A percentile compares a stretch with the other conserved stretches of the same genome.
These are phyloP conservation scores for Xyliphius kryptos DNA, from an alignment of 2,113 vertebrate genomes.

Conservation along the genomic window DNA sequence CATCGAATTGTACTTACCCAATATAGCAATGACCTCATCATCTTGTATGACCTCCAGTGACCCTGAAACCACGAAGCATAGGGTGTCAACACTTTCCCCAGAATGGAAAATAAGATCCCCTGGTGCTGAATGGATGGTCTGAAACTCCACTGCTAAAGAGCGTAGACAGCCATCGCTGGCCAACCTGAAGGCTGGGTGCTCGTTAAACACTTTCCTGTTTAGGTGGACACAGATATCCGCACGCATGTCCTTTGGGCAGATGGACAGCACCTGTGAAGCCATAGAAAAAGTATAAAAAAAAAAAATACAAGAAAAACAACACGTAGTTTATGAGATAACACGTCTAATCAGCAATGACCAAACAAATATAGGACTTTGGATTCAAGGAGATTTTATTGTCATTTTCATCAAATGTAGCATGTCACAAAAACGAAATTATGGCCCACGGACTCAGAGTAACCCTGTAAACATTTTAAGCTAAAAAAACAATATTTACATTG, in stretches of 20 bases:
- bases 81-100: constrained; percentile 89
- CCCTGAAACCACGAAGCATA: constrained; percentile 94
- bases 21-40: constrained; percentile 95
- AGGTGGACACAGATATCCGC: constrained; percentile 96
- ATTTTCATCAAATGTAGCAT: no score
- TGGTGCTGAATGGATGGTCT: constrained; percentile 90
- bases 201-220: constrained; percentile 93
- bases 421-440: no score
- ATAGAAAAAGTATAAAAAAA: no score
- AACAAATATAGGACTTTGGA: no score
- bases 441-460: no score
- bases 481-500: no score
- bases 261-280: constrained; percentile 79
- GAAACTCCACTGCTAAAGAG: constrained; percentile 91
- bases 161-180: constrained; percentile 93
- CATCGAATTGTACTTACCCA: constrained; percentile 64
- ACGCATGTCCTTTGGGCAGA: constrained; percentile 97
- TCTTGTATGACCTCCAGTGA: constrained; percentile 98
- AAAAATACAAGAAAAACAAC: no score
- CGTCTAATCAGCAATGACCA: no score
- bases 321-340: no score
- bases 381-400: no score
- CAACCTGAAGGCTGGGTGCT: constrained; percentile 90
- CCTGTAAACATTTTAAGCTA: no score
- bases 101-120: constrained; percentile 95